Percentiles rank a stretch among this genome's conserved stretches.
phyloP scores from a whole-genome alignment of 2,113 vertebrate species.

The Siniperca knerii region DNA sequence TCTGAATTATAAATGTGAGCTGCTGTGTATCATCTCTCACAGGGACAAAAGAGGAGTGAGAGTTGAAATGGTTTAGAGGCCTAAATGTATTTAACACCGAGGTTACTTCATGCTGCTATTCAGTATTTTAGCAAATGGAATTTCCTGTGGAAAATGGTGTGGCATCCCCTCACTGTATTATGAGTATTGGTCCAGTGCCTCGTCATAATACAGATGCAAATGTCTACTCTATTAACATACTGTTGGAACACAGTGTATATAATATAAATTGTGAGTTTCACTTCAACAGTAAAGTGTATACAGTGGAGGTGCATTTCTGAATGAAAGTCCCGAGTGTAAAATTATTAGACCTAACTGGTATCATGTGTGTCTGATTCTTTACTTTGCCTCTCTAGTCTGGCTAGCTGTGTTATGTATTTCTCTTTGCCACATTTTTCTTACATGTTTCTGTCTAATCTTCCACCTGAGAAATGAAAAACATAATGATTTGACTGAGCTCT shows the following conservation, averaged over 20 bases:
- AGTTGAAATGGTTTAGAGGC: conserved; percentile 39
- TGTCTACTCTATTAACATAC: conserved; percentile 31
- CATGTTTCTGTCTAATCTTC: conserved; percentile 41
- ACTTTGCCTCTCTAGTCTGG: conserved; percentile 3
- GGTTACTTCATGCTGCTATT: conserved; percentile 32
- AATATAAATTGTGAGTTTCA: conserved; percentile 25
- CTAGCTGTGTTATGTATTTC: not conserved
- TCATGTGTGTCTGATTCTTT: conserved; percentile 11
- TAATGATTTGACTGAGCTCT: conserved; percentile 43
- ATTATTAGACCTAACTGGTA: conserved; percentile 16
- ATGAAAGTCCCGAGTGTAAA: conserved; percentile 1
- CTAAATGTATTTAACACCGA: conserved; percentile 55
- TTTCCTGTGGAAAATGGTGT: conserved; percentile 47
- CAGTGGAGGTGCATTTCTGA: conserved; percentile 6
- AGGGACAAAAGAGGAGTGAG: conserved; percentile 45
- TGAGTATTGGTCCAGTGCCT: conserved; percentile 11
- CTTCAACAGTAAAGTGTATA: not conserved
- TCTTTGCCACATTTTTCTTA: not conserved
- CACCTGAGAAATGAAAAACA: conserved; percentile 53
- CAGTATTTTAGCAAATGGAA: conserved; percentile 33
- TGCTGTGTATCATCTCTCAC: conserved; percentile 43
- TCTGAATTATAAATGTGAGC: conserved; percentile 68
- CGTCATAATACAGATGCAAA: conserved; percentile 43
- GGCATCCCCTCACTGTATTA: conserved; percentile 16
- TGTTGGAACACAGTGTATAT: not conserved